Conservation (phyloP, 2,113 vertebrate species). For the Mugil cephalus region DNA sequence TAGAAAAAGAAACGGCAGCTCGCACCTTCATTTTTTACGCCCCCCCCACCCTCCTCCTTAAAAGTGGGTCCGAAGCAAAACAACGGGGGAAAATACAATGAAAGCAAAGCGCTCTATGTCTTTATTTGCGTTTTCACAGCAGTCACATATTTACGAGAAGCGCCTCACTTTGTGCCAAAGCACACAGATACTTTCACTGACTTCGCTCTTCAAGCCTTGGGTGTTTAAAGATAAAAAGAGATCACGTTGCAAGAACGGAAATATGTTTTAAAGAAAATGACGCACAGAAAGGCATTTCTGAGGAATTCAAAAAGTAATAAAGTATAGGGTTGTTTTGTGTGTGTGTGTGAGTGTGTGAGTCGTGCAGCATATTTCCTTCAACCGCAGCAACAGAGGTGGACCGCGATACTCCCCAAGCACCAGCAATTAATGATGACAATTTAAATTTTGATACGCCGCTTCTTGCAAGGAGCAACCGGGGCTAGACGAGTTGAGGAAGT, state of each 20-base stretch:
- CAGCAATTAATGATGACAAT: constrained; percentile 74
- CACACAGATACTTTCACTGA: constrained; percentile 22
- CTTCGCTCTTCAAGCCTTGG: constrained; percentile 13
- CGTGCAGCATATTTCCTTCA: neutral
- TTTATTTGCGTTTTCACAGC: constrained; percentile 4
- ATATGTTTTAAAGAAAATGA: neutral
- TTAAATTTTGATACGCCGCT: constrained; percentile 66
- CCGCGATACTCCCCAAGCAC: constrained; percentile 42
- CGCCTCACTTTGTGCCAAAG: neutral
- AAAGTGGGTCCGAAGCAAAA: constrained; percentile 5
- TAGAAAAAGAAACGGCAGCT: constrained; percentile 11
- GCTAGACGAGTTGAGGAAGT: constrained; percentile 70
- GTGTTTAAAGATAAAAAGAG: constrained; percentile 16
- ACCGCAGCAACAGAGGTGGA: constrained; percentile 17
- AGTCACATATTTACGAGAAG: constrained; percentile 5
- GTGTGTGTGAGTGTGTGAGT: constrained; percentile 9
- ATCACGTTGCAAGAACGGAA: constrained; percentile 5
- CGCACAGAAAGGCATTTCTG: neutral
- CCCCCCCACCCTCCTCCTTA: neutral
- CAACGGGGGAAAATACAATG: neutral
- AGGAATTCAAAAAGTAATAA: constrained; percentile 14
- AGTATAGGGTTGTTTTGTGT: neutral
- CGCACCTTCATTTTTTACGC: neutral
- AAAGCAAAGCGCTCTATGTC: neutral
- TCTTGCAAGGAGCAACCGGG: constrained; percentile 31